These are phyloP conservation scores for Pilophorus perplexus DNA, from an alignment of 2,888 invertebrate genomes.

Conservation along the genomic window DNA sequence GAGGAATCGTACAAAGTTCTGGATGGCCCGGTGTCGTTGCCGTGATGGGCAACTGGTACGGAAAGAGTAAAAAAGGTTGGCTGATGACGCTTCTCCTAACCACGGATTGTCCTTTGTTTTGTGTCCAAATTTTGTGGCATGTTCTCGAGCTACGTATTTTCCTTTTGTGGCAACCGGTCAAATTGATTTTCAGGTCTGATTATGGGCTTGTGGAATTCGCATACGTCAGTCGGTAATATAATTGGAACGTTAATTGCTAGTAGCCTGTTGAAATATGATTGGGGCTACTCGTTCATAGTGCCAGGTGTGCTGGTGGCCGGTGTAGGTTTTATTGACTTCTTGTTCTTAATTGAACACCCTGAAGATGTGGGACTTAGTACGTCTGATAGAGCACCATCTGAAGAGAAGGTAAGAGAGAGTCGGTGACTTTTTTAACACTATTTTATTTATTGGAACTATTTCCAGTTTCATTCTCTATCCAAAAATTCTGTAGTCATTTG, in stretches of 20 bases:
- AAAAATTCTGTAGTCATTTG: too few relatives aligned
- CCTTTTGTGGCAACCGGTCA: too few relatives aligned
- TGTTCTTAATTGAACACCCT: slow-evolving; percentile 83
- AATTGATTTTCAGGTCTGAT: slow-evolving; percentile 68
- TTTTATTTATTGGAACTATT: too few relatives aligned
- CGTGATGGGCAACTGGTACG: slow-evolving; percentile 95
- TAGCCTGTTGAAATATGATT: slow-evolving; percentile 77
- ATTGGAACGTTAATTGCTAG: slow-evolving; percentile 84
- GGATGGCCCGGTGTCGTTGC: slow-evolving; percentile 97
- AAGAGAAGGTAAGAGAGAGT: too few relatives aligned
- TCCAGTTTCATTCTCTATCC: too few relatives aligned
- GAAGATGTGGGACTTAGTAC: slow-evolving; percentile 58
- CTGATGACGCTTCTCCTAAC: background rate
- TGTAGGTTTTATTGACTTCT: slow-evolving; percentile 70
- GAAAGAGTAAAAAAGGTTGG: slow-evolving; percentile 77
- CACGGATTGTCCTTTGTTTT: too few relatives aligned
- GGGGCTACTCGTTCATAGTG: slow-evolving; percentile 89
- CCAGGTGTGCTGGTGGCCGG: slow-evolving; percentile 79
- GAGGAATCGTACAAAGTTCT: slow-evolving; percentile 86
- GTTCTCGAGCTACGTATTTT: background rate
- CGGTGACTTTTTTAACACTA: too few relatives aligned
- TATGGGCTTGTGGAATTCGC: slow-evolving; percentile 96
- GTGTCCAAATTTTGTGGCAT: background rate
- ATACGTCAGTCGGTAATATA: slow-evolving; percentile 94
- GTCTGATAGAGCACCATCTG: too few relatives aligned